phyloP scores from a whole-genome alignment of 2,797 vertebrate genomes.

The Prionace glauca region DNA sequence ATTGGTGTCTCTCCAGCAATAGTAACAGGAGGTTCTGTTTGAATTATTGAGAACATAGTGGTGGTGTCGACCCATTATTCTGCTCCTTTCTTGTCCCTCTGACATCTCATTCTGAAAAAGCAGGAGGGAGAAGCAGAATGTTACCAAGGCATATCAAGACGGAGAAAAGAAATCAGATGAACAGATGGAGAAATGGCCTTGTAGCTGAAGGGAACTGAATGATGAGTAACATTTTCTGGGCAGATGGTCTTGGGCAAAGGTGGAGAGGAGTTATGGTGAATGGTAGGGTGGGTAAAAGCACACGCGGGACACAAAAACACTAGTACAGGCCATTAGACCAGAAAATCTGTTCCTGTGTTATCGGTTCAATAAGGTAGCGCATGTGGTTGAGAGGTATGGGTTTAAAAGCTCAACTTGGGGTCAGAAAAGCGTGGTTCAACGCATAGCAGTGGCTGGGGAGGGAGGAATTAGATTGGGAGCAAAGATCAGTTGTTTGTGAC shows the following conservation, averaged over 20 bases:
- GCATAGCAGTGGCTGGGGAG: not conserved
- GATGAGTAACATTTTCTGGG: not conserved
- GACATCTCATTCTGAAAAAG: not conserved
- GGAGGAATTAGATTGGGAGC: not conserved
- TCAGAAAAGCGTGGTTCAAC: not conserved
- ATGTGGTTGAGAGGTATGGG: not conserved
- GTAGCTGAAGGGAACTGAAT: not conserved
- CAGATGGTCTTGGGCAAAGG: not conserved
- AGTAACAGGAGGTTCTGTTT: not conserved
- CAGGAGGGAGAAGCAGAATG: not conserved
- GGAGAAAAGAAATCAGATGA: not conserved
- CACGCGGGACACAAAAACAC: not conserved
- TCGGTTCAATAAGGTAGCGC: not conserved
- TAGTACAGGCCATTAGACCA: not conserved
- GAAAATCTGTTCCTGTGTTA: not conserved
- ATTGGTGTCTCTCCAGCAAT: not conserved
- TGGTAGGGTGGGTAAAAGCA: not conserved
- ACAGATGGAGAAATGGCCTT: not conserved
- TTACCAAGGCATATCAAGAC: not conserved
- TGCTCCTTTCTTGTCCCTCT: not conserved
- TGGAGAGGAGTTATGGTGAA: too few relatives aligned
- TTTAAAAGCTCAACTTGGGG: not conserved
- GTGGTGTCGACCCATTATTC: not conserved
- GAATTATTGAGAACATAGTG: not conserved
- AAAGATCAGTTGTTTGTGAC: not conserved